phyloP scores from a whole-genome alignment of 2,888 invertebrate species.

The Chrysina gloriosa region DNA sequence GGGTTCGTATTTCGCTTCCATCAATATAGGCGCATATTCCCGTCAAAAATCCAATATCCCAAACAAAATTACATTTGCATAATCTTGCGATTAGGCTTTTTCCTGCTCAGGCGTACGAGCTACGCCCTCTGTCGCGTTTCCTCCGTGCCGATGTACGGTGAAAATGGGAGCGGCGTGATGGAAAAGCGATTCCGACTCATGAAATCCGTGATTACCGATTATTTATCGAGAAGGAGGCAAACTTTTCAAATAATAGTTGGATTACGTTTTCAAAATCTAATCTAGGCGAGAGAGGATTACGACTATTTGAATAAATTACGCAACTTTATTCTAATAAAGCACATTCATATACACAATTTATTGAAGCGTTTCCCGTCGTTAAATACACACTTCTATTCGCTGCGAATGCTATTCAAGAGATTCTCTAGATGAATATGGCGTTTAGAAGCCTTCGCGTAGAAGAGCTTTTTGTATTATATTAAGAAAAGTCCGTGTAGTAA shows the following conservation, averaged over 20 bases:
- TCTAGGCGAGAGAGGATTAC: not conserved
- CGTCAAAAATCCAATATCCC: slow-evolving; percentile 64
- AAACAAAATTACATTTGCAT: slow-evolving; percentile 65
- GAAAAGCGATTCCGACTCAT: slow-evolving; percentile 53
- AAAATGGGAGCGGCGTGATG: slow-evolving; percentile 48
- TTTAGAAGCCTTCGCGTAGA: not conserved
- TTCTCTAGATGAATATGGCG: not conserved
- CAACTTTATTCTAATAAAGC: too few relatives aligned
- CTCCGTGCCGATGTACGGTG: slow-evolving; percentile 36
- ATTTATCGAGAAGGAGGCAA: not conserved
- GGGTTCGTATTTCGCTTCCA: slow-evolving; percentile 28
- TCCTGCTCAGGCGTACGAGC: slow-evolving; percentile 47
- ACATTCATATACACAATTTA: too few relatives aligned
- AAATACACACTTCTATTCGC: too few relatives aligned
- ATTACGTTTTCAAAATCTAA: not conserved
- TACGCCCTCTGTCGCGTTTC: slow-evolving; percentile 44
- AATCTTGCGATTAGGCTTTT: slow-evolving; percentile 62
- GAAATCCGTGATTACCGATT: slow-evolving; percentile 35
- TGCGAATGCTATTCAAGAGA: too few relatives aligned
- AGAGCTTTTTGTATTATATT: not conserved
- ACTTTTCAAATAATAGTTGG: not conserved
- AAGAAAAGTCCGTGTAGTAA: too few relatives aligned
- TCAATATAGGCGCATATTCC: slow-evolving; percentile 42
- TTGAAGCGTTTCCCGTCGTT: too few relatives aligned
- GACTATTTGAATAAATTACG: too few relatives aligned